Base-by-base conservation (phyloP, 2,113 vertebrate species). In the Lonchura striata region DNA sequence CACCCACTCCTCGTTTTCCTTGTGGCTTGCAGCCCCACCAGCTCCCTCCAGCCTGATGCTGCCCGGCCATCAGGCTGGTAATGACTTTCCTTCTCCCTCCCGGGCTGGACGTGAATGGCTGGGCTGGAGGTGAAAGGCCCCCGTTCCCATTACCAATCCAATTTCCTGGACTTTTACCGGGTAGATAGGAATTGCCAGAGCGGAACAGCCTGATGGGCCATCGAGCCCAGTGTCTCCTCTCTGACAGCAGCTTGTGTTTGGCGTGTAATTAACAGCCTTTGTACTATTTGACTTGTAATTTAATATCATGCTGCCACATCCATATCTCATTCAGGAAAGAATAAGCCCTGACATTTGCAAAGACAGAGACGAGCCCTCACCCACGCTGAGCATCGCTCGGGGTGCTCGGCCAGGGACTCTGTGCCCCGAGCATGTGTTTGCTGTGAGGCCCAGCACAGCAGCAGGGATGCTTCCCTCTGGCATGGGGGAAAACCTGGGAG, bases 131-230 rank as follows among this genome's bases (percentile, higher is more conserved):
- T 98, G 97, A 98, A 98, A 98, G 98, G 97, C 95, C 97, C 92
- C 94, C 47, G 65, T 98, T 98, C 97, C 98, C 96, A 98, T 98
- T 98, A 98, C 97, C 21, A 81, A 98, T 97, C 98, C 98, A 98
- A 98, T 98, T 98, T 98, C 98, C 96, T 89, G 96, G 96, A 96
- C 95, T 98, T 96, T 92, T 96, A 75, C 93, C 79, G 82, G 97
- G 59, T 96, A 98, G 97, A 97, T 98, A 88, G 95, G 96, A 98
- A 96, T 81, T 98, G 97, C 97, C 92, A 33, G 97, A 98, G 97
- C 92, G 90, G 97, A 98, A 98, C 97, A 92, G 92, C 82, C 95
- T 94, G 88, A 97, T 94, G 97, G 97, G 94, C 97, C 97, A 96
- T 97, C 92, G 95, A 98, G 97, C 91, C 92, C 10, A 2, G 96